phyloP scores from a whole-genome alignment of 2,113 vertebrate genomes.

The Heteronetta atricapilla region DNA sequence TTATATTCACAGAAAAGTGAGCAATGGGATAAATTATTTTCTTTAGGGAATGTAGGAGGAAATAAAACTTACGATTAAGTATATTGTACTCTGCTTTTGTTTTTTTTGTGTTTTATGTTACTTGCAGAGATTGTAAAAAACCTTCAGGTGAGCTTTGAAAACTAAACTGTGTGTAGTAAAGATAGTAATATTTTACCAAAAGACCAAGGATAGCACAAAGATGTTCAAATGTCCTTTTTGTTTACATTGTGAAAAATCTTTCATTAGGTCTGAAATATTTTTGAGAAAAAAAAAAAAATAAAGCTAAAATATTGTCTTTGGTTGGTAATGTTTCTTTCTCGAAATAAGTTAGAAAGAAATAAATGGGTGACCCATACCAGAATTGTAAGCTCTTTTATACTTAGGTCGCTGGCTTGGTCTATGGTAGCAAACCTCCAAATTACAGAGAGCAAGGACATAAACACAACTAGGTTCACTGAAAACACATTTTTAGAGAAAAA shows the following conservation, averaged over 20 bases:
- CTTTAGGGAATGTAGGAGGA: background rate
- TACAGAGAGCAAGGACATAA: background rate
- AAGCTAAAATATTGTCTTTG: background rate
- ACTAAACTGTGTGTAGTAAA: background rate
- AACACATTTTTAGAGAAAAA: background rate
- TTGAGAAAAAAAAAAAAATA: background rate
- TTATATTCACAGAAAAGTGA: background rate
- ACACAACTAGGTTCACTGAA: background rate
- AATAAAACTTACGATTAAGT: background rate
- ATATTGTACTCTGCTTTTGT: background rate
- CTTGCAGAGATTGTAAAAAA: background rate
- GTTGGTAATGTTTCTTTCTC: background rate
- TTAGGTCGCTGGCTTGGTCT: background rate
- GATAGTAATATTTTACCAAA: background rate
- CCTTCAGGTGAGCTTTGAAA: background rate
- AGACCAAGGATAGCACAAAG: background rate
- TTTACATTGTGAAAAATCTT: background rate
- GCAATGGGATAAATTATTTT: background rate
- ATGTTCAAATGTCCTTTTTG: fast-evolving
- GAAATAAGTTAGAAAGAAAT: background rate
- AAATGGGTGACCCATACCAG: background rate
- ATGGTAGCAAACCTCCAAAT: background rate
- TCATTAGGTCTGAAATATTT: background rate
- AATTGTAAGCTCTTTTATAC: background rate
- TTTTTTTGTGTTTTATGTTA: background rate